Evolutionary conservation across 2,113 vertebrate species (phyloP).

Genomic region (Hirundichthys speculiger): DNA sequence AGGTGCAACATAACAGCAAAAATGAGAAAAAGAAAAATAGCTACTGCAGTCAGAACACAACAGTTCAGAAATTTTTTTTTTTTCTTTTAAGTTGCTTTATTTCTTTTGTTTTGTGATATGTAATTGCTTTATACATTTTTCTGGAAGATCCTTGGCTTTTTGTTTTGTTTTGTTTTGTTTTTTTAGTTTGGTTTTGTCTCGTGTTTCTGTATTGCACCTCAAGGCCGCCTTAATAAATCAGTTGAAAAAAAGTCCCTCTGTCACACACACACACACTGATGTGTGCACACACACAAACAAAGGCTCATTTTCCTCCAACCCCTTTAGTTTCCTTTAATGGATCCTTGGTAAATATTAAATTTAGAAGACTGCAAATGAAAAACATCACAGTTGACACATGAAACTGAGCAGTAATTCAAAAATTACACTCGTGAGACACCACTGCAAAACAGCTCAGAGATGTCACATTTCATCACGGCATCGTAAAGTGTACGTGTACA

Average conservation of each 20-base stretch:
- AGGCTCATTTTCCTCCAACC: not conserved
- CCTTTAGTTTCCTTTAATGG: conserved; percentile 11
- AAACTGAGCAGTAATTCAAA: not conserved
- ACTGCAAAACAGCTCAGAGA: conserved; percentile 1
- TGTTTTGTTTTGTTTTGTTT: not conserved
- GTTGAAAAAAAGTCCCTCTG: not conserved
- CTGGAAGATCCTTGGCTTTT: too few relatives aligned
- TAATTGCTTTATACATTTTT: too few relatives aligned
- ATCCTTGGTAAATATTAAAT: conserved; percentile 4
- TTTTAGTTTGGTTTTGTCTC: conserved; percentile 9
- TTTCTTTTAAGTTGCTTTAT: too few relatives aligned
- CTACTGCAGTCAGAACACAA: too few relatives aligned
- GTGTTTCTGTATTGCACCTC: conserved; percentile 13
- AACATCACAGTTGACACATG: not conserved
- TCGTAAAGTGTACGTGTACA: not conserved
- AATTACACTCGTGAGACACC: not conserved
- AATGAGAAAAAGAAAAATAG: too few relatives aligned
- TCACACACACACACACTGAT: too few relatives aligned
- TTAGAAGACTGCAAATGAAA: conserved; percentile 3
- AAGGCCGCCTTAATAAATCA: not conserved
- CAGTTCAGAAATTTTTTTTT: too few relatives aligned
- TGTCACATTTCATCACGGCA: not conserved
- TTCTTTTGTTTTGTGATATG: too few relatives aligned
- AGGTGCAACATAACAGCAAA: too few relatives aligned
- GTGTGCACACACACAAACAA: not conserved